These are phyloP conservation scores for Upupa epops DNA, from an alignment of 2,113 vertebrate species.

Conservation along the genomic window DNA sequence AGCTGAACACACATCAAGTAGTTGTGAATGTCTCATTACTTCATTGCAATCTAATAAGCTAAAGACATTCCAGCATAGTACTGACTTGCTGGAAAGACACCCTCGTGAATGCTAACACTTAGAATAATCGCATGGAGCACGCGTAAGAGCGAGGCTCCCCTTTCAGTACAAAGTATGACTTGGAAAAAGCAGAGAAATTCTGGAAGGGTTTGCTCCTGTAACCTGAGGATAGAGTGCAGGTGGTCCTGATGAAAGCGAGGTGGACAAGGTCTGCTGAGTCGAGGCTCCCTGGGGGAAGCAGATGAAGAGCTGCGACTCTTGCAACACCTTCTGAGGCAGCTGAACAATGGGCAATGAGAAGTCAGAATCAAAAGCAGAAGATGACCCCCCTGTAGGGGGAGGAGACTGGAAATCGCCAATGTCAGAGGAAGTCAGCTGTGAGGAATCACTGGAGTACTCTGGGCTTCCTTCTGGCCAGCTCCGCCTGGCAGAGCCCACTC, in stretches of 20 bases:
- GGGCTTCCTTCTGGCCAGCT: constrained; percentile 86
- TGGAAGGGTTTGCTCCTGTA: constrained; percentile 75
- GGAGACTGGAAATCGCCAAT: constrained; percentile 90
- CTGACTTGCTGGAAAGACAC: neutral
- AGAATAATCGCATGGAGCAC: neutral
- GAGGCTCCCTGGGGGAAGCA: constrained; percentile 80
- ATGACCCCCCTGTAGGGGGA: constrained; percentile 74
- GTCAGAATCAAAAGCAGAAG: constrained; percentile 75
- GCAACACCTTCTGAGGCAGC: constrained; percentile 79
- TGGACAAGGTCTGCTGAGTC: constrained; percentile 77
- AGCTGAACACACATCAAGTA: neutral
- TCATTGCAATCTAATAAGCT: neutral
- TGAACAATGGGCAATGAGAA: constrained; percentile 77
- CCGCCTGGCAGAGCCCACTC: constrained; percentile 81
- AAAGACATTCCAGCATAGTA: neutral
- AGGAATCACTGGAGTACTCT: constrained; percentile 93
- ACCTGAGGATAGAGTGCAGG: constrained; percentile 80
- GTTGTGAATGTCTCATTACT: neutral
- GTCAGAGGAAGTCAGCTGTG: constrained; percentile 89
- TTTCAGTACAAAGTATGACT: constrained; percentile 16
- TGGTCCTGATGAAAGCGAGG: constrained; percentile 77
- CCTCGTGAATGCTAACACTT: neutral
- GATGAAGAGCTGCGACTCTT: constrained; percentile 81
- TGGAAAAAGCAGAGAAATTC: constrained; percentile 52
- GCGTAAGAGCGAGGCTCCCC: neutral